Conservation (phyloP, 2,113 vertebrate genomes). For the Pelmatolapia mariae region DNA sequence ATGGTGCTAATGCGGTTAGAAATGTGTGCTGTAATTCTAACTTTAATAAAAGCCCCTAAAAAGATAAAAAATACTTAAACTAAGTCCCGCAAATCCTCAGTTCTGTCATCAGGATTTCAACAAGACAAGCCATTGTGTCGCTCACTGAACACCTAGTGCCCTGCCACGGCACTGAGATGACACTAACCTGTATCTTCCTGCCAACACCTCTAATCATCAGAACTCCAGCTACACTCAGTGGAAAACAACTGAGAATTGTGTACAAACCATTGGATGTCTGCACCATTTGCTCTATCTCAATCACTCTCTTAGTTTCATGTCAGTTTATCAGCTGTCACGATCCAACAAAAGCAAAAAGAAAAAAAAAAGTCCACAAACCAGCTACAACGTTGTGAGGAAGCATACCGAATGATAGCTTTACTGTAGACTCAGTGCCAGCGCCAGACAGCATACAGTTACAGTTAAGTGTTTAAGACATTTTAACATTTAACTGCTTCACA, state of each 20-base stretch:
- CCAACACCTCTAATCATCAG: conserved; percentile 2
- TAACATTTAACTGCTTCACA: not conserved
- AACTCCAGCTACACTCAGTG: not conserved
- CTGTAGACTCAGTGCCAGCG: not conserved
- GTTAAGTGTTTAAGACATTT: not conserved
- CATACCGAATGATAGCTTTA: not conserved
- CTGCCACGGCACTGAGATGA: conserved; percentile 31
- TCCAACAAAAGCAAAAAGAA: not conserved
- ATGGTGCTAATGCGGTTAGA: not conserved
- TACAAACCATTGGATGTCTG: not conserved
- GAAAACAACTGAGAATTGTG: not conserved
- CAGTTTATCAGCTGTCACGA: not conserved
- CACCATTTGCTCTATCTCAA: not conserved
- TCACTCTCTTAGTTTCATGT: not conserved
- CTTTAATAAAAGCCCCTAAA: not conserved
- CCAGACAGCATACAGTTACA: not conserved
- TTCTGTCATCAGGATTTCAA: not conserved
- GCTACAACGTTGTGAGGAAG: not conserved
- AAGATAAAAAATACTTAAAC: not conserved
- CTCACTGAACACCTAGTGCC: conserved; percentile 35
- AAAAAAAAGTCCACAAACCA: not conserved
- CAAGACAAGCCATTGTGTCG: not conserved
- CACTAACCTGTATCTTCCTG: conserved; percentile 17
- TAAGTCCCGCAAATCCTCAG: not conserved
- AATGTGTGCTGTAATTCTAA: not conserved